Percentiles rank a stretch among this genome's conserved stretches.
phyloP scores from a whole-genome alignment of 2,113 vertebrate species.

The Excalfactoria chinensis region DNA sequence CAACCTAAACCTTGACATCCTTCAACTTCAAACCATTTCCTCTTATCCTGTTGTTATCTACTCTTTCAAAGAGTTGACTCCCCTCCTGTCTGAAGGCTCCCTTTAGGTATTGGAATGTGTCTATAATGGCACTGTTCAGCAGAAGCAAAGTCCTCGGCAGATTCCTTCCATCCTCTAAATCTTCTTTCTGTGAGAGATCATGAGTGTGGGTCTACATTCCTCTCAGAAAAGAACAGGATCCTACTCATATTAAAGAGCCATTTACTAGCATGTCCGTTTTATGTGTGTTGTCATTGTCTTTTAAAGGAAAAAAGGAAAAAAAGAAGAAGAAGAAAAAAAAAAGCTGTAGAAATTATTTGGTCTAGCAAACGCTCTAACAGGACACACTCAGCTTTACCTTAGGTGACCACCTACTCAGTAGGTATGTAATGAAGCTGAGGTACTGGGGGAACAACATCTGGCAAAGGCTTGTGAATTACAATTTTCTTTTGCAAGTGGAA shows the following conservation, averaged over 20 bases:
- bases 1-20: no score
- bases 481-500: conserved; percentile 84
- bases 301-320: neutral
- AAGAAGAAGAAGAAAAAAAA: no score
- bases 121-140: neutral
- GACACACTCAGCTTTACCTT: conserved; percentile 56
- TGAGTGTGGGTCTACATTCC: neutral
- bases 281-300: neutral
- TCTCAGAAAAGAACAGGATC: neutral
- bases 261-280: neutral
- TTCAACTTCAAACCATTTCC: no score
- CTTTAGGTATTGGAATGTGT: accelerated
- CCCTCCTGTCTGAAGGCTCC: no score
- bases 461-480: conserved; percentile 80
- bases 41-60: no score
- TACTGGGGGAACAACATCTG: conserved; percentile 77
- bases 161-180: neutral
- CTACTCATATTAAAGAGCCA: neutral
- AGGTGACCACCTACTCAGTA: conserved; percentile 73
- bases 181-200: neutral
- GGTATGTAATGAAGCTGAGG: conserved; percentile 70
- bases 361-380: neutral
- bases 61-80: no score
- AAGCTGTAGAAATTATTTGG: neutral
- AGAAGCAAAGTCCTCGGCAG: neutral